Evolutionary conservation across 2,888 invertebrate species (phyloP).

Genomic region (Tipula vernalis): DNA sequence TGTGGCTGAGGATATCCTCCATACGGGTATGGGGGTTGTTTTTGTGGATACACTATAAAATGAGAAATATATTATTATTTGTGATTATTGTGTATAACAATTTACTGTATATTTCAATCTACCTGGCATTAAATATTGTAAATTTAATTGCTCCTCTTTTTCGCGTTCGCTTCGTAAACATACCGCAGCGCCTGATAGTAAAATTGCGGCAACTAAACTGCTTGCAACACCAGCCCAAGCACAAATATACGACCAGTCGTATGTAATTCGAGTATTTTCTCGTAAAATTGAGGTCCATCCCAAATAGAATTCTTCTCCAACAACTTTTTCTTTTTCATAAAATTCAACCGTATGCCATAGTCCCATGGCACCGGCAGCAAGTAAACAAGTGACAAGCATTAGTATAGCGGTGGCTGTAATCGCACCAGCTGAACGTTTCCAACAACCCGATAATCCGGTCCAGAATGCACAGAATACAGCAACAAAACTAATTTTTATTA

Average conservation of each 20-base stretch:
- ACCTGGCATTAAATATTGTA: constrained; percentile 97
- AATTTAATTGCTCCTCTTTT: constrained; percentile 90
- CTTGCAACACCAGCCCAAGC: constrained; percentile 94
- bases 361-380: constrained; percentile 90
- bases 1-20: constrained; percentile 73
- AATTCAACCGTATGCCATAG: constrained; percentile 94
- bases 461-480: constrained; percentile 88
- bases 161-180: constrained; percentile 88
- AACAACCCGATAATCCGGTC: constrained; percentile 93
- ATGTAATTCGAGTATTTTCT: constrained; percentile 72
- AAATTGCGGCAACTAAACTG: constrained; percentile 79
- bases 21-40: constrained; percentile 84
- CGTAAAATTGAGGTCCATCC: constrained; percentile 85
- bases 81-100: too few relatives aligned
- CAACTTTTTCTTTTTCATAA: constrained; percentile 87
- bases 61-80: constrained; percentile 14
- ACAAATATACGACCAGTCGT: constrained; percentile 95
- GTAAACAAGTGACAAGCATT: constrained; percentile 50
- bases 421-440: constrained; percentile 88
- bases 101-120: constrained; percentile 22
- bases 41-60: constrained; percentile 80
- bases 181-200: constrained; percentile 88
- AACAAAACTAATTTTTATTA: constrained; percentile 50
- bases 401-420: constrained; percentile 83
- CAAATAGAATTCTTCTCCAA: constrained; percentile 84